Base-by-base conservation (phyloP, 2,113 vertebrate genomes). In the Archocentrus centrarchus region DNA sequence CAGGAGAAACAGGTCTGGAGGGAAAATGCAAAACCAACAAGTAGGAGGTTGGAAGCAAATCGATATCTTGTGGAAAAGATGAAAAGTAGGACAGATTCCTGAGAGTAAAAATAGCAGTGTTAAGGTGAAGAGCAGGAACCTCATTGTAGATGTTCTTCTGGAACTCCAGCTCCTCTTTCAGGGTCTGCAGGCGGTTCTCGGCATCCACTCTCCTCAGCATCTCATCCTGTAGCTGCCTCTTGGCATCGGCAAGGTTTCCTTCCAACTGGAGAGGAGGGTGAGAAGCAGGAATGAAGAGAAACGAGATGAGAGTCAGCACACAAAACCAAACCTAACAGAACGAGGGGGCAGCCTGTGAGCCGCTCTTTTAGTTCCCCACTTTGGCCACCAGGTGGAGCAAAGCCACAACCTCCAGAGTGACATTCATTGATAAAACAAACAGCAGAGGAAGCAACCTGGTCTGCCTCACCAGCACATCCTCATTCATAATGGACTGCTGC, bases 201-300 rank as follows among this genome's bases (percentile, higher is more conserved):
- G 97, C 97, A 0, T 99, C 98, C 66, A 99, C 98, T 0, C 98
- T 94, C 13, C 97, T 95, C 89, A 99, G 95, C 98, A 98, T 99
- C 95, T 99, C 98, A 3, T 99, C 98, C 96, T 99, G 98, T 77
- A 99, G 97, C 84, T 99, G 98, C 94, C 96, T 98, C 96, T 97
- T 99, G 89, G 96, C 94, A 81, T 99, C 97, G 0, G 60, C 87
- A 17, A 98, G 86, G 86, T 90, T 95, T 0, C 89, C 90, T 8
- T 98, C 97, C 88, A 99, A 88, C 98, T 99, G 87, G 30, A 76
- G 59, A 47, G 20, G 8, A 44, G 22, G 39, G 18, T 17, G n/a
- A 41, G 75, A 14, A 70, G 10, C 35, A 47, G 2, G 6, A 22
- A 50, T 24, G 6, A 0, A 77, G 24, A 50, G 22, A 18, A 22